phyloP scores from a whole-genome alignment of 2,797 vertebrate genomes.

The Petrocephalus sullivani region DNA sequence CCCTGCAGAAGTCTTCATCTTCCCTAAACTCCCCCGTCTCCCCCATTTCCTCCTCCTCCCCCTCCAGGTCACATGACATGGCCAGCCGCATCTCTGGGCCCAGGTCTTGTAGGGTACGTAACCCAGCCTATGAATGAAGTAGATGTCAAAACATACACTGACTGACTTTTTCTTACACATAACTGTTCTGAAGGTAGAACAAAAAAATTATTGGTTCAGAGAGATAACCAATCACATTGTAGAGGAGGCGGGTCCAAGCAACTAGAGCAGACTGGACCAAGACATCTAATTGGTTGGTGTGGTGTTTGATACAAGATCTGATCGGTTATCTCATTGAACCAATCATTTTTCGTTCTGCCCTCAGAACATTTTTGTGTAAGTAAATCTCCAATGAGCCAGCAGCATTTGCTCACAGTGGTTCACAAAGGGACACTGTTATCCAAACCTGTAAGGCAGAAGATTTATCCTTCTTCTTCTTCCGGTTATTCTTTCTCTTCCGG shows the following conservation, averaged over 20 bases:
- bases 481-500: constrained; percentile 75
- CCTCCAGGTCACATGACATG: constrained; percentile 67
- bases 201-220: too few relatives aligned
- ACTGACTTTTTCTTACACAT: too few relatives aligned
- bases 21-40: constrained; percentile 32
- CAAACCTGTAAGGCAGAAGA: constrained; percentile 57
- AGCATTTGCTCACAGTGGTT: not conserved
- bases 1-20: constrained; percentile 42
- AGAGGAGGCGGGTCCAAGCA: too few relatives aligned
- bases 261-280: too few relatives aligned
- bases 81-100: constrained; percentile 87
- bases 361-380: too few relatives aligned
- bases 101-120: constrained; percentile 83
- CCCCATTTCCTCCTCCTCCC: constrained; percentile 49
- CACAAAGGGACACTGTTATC: not conserved
- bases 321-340: too few relatives aligned
- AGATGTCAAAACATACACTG: not conserved
- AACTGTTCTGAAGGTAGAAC: too few relatives aligned
- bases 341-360: too few relatives aligned
- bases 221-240: too few relatives aligned
- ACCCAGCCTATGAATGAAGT: constrained; percentile 64
- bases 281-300: too few relatives aligned
- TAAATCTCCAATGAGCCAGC: too few relatives aligned
- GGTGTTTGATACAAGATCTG: too few relatives aligned
- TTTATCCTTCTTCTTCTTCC: constrained; percentile 44